These are phyloP conservation scores for Chaetogeoica ovagalla DNA, from an alignment of 2,888 invertebrate species.

Conservation along the genomic window DNA sequence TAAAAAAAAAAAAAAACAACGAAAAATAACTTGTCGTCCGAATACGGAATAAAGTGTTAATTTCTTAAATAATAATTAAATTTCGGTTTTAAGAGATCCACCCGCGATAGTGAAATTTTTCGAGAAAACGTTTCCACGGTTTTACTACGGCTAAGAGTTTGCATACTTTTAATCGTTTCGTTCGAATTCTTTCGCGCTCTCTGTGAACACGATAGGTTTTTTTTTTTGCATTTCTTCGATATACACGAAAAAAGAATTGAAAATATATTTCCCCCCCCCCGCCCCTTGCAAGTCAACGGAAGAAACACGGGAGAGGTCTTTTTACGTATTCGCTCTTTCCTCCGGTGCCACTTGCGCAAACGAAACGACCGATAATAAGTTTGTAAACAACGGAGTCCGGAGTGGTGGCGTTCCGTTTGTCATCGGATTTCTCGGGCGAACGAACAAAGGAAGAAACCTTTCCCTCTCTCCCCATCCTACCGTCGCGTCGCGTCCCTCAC, in stretches of 20 bases:
- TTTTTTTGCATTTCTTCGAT: too few relatives aligned
- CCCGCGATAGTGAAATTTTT: neutral
- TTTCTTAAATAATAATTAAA: neutral
- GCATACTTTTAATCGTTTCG: too few relatives aligned
- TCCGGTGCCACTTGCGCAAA: constrained; percentile 1
- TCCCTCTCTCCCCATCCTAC: too few relatives aligned
- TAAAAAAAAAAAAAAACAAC: neutral
- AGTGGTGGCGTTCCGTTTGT: too few relatives aligned
- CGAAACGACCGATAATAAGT: constrained; percentile 28
- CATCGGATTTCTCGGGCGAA: too few relatives aligned
- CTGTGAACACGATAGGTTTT: too few relatives aligned
- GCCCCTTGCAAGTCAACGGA: neutral
- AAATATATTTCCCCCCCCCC: neutral
- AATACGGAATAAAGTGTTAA: too few relatives aligned
- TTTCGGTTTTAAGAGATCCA: neutral
- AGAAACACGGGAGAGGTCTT: neutral
- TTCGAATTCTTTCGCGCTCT: too few relatives aligned
- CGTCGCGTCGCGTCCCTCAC: too few relatives aligned
- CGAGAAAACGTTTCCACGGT: too few relatives aligned
- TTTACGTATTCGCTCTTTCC: neutral
- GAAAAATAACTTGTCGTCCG: neutral
- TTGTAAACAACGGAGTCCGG: constrained; percentile 12
- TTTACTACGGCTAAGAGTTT: too few relatives aligned
- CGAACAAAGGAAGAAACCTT: too few relatives aligned
- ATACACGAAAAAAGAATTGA: neutral